Percentiles rank a stretch among this genome's conserved stretches.
These are phyloP conservation scores for Peromyscus attwateri DNA, from an alignment of 2,797 vertebrate species.

Conservation along the genomic window DNA sequence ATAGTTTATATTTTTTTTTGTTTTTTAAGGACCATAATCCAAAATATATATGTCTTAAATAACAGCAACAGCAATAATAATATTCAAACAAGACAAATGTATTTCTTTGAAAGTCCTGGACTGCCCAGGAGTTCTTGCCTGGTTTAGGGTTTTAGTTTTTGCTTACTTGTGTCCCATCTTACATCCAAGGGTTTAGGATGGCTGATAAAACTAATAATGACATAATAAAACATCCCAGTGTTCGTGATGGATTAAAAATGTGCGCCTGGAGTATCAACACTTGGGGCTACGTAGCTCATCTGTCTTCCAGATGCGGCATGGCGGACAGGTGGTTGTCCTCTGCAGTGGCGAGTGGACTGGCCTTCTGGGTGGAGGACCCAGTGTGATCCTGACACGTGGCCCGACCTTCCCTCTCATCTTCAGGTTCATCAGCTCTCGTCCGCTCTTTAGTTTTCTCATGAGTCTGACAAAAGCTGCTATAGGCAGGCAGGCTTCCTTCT, in stretches of 20 bases:
- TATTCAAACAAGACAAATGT: neutral
- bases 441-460: neutral
- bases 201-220: neutral
- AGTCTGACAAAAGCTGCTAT: neutral
- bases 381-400: rapidly evolving
- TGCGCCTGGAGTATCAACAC: neutral
- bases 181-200: neutral
- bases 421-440: rapidly evolving
- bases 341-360: neutral
- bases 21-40: neutral
- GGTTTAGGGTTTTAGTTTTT: constrained; percentile 3
- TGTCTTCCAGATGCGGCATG: neutral
- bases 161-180: neutral
- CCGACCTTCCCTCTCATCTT: neutral
- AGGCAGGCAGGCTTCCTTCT: neutral
- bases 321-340: neutral
- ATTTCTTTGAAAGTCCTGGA: neutral
- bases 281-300: rapidly evolving
- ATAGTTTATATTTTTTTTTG: neutral
- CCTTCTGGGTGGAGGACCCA: neutral
- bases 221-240: neutral
- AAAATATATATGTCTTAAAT: constrained; percentile 40
- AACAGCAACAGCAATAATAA: neutral
- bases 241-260: neutral
- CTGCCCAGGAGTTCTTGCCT: neutral